Evolutionary conservation across 2,888 invertebrate species (phyloP), one percentile per base, ranked within the genome.

Genomic region (Callyntrura sp.): DNA sequence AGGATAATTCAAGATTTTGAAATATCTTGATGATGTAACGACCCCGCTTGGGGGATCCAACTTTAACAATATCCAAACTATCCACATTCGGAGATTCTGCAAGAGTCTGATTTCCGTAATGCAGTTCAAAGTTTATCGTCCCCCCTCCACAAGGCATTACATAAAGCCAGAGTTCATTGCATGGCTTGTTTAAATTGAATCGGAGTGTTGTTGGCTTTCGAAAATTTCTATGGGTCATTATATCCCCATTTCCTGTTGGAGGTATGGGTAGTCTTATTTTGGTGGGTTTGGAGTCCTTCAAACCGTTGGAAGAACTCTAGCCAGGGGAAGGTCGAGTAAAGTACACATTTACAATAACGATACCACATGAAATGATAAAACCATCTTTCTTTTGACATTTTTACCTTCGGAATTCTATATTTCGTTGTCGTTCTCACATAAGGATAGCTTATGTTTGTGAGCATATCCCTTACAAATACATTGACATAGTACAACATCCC

Each of bases 121-220:
- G 83, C 2, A 93, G 79, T 45, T 92, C 88, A 85, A 90, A 93
- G 6, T 78, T 88, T n/a, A 93, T 88, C 0, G 92, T 62, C 1
- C 92, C 93, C 14, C 95, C 96, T 1, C 95, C 96, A 92, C 96
- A 96, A 0, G 96, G 96, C 93, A 96, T 94, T 4, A 96, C 94
- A 78, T 95, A 95, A 82, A 96, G 94, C 85, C 94, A 85, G 45
- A 94, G 81, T 76, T 93, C 93, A 45, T 83, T 88, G 83, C 93
- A 93, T 0, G 93, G 93, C 45, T 93, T 93, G 28, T 92, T 92
- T 57, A 93, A 81, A 83, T 92, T 93, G 57, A 93, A 93, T 86
- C 92, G 92, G 3, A 93, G 45, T 0, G 90, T 91, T 11, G 91
- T 90, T 20, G 88, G 84, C 17, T 82, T 90, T 9, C 57, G 14